A percentile compares a stretch with the other conserved stretches of the same genome.
phyloP scores from a whole-genome alignment of 2,888 invertebrate species.

The Aphidoletes aphidimyza region DNA sequence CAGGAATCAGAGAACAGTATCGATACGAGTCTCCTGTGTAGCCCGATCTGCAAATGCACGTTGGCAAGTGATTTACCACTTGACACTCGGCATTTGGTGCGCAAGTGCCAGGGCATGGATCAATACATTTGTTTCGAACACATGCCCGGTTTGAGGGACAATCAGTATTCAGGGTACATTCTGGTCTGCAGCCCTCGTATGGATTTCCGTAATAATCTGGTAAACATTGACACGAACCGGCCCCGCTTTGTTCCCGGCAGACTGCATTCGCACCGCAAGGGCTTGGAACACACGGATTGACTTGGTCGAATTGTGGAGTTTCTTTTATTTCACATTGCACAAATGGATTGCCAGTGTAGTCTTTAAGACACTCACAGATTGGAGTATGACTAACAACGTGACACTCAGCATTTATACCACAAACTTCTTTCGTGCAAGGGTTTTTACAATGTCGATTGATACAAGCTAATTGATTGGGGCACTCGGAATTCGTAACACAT shows the following conservation, averaged over 20 bases:
- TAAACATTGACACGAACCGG: conserved; percentile 78
- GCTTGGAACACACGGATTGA: conserved; percentile 74
- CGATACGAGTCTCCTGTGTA: conserved; percentile 78
- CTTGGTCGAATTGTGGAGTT: conserved; percentile 61
- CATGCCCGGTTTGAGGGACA: conserved; percentile 80
- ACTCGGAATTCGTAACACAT: conserved; percentile 81
- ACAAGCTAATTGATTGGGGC: conserved; percentile 75
- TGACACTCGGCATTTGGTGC: conserved; percentile 78
- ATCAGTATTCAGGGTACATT: conserved; percentile 82
- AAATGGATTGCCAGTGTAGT: conserved; percentile 67
- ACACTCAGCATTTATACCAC: conserved; percentile 79
- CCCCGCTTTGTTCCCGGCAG: conserved; percentile 76
- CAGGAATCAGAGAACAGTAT: conserved; percentile 70
- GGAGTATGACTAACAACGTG: conserved; percentile 80
- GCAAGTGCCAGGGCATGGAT: conserved; percentile 83
- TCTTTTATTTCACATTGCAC: conserved; percentile 68
- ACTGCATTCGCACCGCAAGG: conserved; percentile 79
- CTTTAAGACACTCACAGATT: conserved; percentile 76
- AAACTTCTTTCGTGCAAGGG: conserved; percentile 75
- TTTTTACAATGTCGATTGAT: conserved; percentile 79
- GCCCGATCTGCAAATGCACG: conserved; percentile 75
- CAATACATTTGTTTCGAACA: conserved; percentile 78
- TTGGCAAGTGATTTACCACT: conserved; percentile 79
- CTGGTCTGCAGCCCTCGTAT: conserved; percentile 79
- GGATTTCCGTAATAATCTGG: conserved; percentile 74